Conservation (phyloP, 2,797 vertebrate genomes). For the Menidia menidia region DNA sequence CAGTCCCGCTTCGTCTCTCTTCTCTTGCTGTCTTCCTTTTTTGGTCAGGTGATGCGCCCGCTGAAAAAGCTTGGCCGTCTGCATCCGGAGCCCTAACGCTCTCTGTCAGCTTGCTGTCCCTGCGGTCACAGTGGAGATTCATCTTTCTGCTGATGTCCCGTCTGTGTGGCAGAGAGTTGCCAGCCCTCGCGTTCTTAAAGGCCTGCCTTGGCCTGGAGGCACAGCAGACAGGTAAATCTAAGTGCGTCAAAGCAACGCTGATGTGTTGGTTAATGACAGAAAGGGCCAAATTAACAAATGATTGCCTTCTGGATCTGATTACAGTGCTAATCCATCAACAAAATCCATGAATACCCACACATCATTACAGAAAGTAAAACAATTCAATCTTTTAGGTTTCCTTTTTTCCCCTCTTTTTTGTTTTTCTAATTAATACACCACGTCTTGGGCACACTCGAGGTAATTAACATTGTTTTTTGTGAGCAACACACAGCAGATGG, state of each 20-base stretch:
- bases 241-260: conserved; percentile 20
- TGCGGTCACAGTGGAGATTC: conserved; percentile 66
- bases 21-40: conserved; percentile 30
- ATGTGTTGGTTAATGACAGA: conserved; percentile 51
- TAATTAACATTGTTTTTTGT: conserved; percentile 85
- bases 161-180: conserved; percentile 60
- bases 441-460: conserved; percentile 83
- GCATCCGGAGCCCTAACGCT: conserved; percentile 62
- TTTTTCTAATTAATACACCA: conserved; percentile 83
- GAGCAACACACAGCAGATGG: conserved; percentile 84
- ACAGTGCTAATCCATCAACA: conserved; percentile 52
- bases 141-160: conserved; percentile 77
- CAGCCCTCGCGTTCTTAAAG: conserved; percentile 69
- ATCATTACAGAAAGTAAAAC: conserved; percentile 50
- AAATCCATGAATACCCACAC: conserved; percentile 47
- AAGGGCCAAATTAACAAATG: conserved; percentile 57
- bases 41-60: conserved; percentile 53
- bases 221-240: conserved; percentile 43
- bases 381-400: conserved; percentile 71
- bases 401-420: conserved; percentile 48
- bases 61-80: conserved; percentile 59
- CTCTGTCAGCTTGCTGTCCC: conserved; percentile 77
- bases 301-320: conserved; percentile 40
- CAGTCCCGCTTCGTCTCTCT: conserved; percentile 42
- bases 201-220: conserved; percentile 62